Conservation (phyloP, 35 echinoderm and acorn worm species). For the Apostichopus japonicus region DNA sequence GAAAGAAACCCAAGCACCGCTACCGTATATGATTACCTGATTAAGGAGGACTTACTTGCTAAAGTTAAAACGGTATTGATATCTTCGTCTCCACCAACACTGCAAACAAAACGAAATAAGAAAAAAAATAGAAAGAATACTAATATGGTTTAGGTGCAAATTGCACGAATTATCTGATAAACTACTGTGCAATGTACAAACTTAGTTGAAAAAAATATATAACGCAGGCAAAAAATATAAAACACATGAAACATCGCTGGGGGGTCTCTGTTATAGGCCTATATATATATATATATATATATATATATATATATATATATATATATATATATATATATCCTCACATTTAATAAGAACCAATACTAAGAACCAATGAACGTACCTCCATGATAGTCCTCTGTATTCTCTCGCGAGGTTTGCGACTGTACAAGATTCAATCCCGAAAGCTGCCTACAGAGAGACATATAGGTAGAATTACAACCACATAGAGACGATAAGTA, state of each 20-base stretch:
- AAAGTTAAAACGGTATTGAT: slow-evolving; percentile 56
- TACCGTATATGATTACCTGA: no score
- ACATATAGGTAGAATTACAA: neutral
- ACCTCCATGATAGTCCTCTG: slow-evolving; percentile 30
- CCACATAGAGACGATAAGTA: neutral
- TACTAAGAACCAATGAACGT: neutral
- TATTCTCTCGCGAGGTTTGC: neutral
- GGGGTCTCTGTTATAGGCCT: neutral
- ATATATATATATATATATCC: no score
- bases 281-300: no score
- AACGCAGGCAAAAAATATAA: neutral
- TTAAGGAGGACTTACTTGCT: slow-evolving; percentile 63
- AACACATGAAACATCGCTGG: neutral
- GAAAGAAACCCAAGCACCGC: no score
- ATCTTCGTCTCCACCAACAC: slow-evolving; percentile 70
- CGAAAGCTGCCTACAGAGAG: slow-evolving; percentile 29
- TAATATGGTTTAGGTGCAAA: neutral
- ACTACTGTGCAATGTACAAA: neutral
- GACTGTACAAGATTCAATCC: slow-evolving; percentile 14
- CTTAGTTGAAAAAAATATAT: neutral
- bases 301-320: no score
- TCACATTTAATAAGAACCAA: neutral
- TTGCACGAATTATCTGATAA: neutral
- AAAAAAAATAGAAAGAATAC: neutral
- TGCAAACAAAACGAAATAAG: neutral